Base-by-base conservation (phyloP, 2,113 vertebrate genomes). In the Pteruthius melanotis region DNA sequence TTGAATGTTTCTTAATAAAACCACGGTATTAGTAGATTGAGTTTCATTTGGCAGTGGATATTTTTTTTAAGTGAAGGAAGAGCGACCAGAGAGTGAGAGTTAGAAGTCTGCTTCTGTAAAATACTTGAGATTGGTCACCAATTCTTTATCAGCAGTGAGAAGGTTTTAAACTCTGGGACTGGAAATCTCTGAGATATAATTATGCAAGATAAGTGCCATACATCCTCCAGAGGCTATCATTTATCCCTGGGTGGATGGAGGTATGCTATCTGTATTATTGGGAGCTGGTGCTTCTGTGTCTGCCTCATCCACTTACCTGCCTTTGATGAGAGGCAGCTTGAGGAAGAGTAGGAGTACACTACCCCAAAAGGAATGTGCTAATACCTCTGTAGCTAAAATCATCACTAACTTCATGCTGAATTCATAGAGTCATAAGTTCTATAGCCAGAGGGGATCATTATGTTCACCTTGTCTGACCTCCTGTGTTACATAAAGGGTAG, bases 381-480 rank as follows among this genome's bases (percentile, higher is more conserved):
- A 72, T 88, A 15, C 9, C 63, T 92, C 59, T 57, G 31, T 77
- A 81, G 47, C 52, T 90, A 78, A 80, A 89, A 70, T 31, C 16
- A 9, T 74, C 35, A 66, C 71, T 75, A 63, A 47, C 47, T 70
- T 42, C 27, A 14, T 79, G 30, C 21, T 80, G 77, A 74, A 89
- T 80, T 93, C 59, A 61, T 16, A 60, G 37, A 81, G 59, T 88
- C 72, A 12, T 28, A 72, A 94, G 72, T 63, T 83, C 79, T 85
- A 40, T 47, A 70, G 64, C 88, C 83, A 75, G 72, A 84, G 53
- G 71, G 45, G 4, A 60, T 81, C 64, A 49, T 94, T 94, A 87
- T 68, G 60, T 70, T 90, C 83, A 87, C 69, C 71, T 94, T 90
- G 56, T 60, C 69, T 91, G 81, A 96, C 72, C 61, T 86, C 10